Conservation (phyloP, 2,797 vertebrate genomes). For the Amniataba percoides region DNA sequence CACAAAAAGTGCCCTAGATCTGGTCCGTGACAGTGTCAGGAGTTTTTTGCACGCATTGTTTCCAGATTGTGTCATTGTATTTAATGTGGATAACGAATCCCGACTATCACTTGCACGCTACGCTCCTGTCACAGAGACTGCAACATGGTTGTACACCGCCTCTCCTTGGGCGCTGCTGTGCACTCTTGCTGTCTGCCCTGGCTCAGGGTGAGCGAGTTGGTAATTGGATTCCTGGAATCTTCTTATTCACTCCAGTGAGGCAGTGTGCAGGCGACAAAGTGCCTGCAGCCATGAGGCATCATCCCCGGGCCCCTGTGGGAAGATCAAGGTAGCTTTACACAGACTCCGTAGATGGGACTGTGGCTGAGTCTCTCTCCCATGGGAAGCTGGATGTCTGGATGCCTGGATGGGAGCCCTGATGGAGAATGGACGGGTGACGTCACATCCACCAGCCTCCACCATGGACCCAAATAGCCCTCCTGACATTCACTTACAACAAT, state of each 20-base stretch:
- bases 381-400: slow-evolving; percentile 54
- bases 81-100: slow-evolving; percentile 62
- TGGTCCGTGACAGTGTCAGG: slow-evolving; percentile 29
- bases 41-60: slow-evolving; percentile 37
- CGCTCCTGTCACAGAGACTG: slow-evolving; percentile 44
- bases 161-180: slow-evolving; percentile 55
- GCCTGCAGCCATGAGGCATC: slow-evolving; percentile 72
- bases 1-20: slow-evolving; percentile 57
- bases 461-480: slow-evolving; percentile 10
- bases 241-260: slow-evolving; percentile 78
- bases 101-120: slow-evolving; percentile 40
- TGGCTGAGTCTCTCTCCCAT: slow-evolving; percentile 54
- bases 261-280: slow-evolving; percentile 75
- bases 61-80: slow-evolving; percentile 53
- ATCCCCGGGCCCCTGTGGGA: slow-evolving; percentile 66
- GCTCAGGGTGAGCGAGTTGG: slow-evolving; percentile 70
- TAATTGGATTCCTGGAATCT: slow-evolving; percentile 85
- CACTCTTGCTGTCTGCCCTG: slow-evolving; percentile 59
- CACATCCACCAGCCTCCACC: slow-evolving; percentile 33
- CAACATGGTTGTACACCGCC: slow-evolving; percentile 28
- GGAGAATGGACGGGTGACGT: slow-evolving; percentile 38
- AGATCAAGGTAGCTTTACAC: slow-evolving; percentile 78
- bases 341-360: slow-evolving; percentile 67
- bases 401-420: slow-evolving; percentile 52
- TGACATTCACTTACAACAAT: slow-evolving; percentile 42